Conservation (phyloP, 2,888 invertebrate species). For the Drepanosiphum platanoidis region DNA sequence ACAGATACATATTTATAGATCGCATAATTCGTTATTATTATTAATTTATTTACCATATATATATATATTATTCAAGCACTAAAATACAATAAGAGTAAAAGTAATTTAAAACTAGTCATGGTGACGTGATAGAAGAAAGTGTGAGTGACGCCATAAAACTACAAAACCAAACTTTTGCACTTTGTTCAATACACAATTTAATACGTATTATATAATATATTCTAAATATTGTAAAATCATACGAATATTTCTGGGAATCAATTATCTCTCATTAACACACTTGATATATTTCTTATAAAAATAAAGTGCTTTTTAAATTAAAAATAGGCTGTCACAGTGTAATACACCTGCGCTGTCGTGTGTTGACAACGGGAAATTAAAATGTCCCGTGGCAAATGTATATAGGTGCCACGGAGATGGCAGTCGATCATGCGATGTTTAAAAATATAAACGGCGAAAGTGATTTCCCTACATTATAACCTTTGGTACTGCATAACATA, state of each 20-base stretch:
- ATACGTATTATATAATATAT: too few relatives aligned
- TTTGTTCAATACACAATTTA: too few relatives aligned
- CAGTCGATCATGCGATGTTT: constrained; percentile 32
- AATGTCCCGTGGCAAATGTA: constrained; percentile 25
- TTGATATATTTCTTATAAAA: neutral
- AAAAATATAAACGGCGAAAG: constrained; percentile 30
- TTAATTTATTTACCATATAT: neutral
- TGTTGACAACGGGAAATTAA: constrained; percentile 43
- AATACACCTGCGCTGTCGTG: constrained; percentile 11
- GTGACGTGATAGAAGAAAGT: neutral
- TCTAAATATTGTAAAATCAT: too few relatives aligned
- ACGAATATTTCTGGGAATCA: neutral
- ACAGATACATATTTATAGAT: neutral
- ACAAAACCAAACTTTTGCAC: neutral
- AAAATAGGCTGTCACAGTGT: constrained; percentile 20
- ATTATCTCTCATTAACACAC: neutral
- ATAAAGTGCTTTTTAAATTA: neutral
- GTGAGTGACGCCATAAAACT: neutral
- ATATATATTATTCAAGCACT: too few relatives aligned
- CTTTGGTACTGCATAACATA: neutral
- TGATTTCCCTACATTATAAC: neutral
- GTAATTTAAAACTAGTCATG: neutral
- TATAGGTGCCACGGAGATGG: neutral
- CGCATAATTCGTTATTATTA: neutral
- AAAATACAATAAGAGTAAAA: neutral